Percentiles rank a stretch among this genome's conserved stretches.
phyloP scores from a whole-genome alignment of 1,140 invertebrate genomes.

The Drosophila kepulauana region DNA sequence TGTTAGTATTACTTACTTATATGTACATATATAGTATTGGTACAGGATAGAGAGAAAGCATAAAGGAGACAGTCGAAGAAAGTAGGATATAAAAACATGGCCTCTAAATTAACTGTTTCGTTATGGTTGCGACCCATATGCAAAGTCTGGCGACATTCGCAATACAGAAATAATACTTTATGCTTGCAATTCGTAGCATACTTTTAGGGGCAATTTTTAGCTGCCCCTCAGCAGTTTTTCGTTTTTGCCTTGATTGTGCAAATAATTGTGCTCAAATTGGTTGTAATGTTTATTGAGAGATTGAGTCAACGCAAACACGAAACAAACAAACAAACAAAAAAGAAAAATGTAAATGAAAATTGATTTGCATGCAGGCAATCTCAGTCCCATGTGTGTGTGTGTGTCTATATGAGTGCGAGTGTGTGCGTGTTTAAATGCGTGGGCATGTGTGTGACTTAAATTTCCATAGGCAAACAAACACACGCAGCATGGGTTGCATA shows the following conservation, averaged over 20 bases:
- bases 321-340: not conserved
- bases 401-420: not conserved
- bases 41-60: too few species aligned
- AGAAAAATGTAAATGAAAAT: slow-evolving; percentile 54
- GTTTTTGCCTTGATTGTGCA: slow-evolving; percentile 33
- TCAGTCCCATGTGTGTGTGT: slow-evolving; percentile 2
- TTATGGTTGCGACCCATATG: slow-evolving; percentile 31
- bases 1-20: too few species aligned
- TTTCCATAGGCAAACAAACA: slow-evolving; percentile 53
- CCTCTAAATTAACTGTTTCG: slow-evolving; percentile 45
- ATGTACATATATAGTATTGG: too few species aligned
- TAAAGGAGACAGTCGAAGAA: too few species aligned
- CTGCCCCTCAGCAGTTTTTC: not conserved
- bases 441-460: slow-evolving; percentile 23
- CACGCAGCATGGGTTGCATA: slow-evolving; percentile 33
- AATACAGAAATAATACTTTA: not conserved
- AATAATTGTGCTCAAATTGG: slow-evolving; percentile 61
- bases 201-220: slow-evolving; percentile 5
- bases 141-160: slow-evolving; percentile 13
- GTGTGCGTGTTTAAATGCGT: slow-evolving; percentile 1
- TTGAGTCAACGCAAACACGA: slow-evolving; percentile 46
- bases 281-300: slow-evolving; percentile 55
- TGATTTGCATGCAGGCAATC: slow-evolving; percentile 49
- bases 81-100: slow-evolving; percentile 2
- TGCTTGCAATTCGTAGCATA: slow-evolving; percentile 11